Evolutionary conservation across 2,797 vertebrate genomes (phyloP).

Genomic region (Enteromius anoplus): DNA sequence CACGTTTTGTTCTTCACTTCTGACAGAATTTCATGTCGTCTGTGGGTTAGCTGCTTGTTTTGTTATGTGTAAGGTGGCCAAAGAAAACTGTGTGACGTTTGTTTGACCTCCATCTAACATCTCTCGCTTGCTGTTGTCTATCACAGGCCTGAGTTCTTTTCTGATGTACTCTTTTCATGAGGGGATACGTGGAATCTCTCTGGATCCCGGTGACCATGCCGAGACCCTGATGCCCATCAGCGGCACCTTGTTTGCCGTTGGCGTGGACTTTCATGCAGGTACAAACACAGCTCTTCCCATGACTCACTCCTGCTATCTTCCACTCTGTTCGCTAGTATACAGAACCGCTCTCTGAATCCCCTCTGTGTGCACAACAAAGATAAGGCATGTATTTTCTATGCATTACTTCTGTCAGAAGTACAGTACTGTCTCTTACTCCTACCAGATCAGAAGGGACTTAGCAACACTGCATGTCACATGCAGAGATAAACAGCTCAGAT

Average conservation of each 20-base stretch:
- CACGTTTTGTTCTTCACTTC: neutral
- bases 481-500: slow-evolving; percentile 47
- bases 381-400: slow-evolving; percentile 30
- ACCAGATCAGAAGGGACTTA: slow-evolving; percentile 33
- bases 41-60: neutral
- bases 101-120: slow-evolving; percentile 30
- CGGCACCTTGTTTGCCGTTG: slow-evolving; percentile 94
- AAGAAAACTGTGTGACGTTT: neutral
- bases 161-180: slow-evolving; percentile 98
- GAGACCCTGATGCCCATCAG: slow-evolving; percentile 97
- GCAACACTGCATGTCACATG: slow-evolving; percentile 31
- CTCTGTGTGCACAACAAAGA: slow-evolving; percentile 44
- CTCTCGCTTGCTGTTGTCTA: slow-evolving; percentile 30
- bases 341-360: slow-evolving; percentile 15
- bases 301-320: slow-evolving; percentile 13
- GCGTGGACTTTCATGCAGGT: slow-evolving; percentile 98
- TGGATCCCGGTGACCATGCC: slow-evolving; percentile 91
- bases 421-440: slow-evolving; percentile 31
- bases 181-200: slow-evolving; percentile 91
- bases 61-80: neutral
- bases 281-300: slow-evolving; percentile 47
- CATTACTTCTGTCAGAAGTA: slow-evolving; percentile 37
- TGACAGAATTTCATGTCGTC: neutral
- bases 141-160: slow-evolving; percentile 91
- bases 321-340: neutral